Evolutionary conservation across 2,797 vertebrate genomes (phyloP).

Genomic region (Lutjanus argentimaculatus): DNA sequence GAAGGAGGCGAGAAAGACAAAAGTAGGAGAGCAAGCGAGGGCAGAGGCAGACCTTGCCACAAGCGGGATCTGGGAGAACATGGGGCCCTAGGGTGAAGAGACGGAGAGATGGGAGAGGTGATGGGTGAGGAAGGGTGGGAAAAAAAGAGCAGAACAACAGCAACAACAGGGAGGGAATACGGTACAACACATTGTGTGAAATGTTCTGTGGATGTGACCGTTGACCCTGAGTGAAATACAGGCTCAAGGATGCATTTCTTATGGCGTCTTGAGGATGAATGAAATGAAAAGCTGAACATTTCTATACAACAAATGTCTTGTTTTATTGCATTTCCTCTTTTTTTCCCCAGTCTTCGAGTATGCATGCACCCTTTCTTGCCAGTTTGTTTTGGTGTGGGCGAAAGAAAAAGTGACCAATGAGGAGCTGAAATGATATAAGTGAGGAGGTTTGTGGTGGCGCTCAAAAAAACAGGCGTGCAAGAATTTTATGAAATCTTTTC

Average conservation of each 20-base stretch:
- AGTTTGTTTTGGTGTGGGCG: background rate
- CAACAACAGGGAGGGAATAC: slow-evolving; percentile 16
- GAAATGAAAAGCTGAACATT: too few relatives aligned
- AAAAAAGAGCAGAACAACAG: slow-evolving; percentile 42
- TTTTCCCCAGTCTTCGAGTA: too few relatives aligned
- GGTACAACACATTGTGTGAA: slow-evolving; percentile 36
- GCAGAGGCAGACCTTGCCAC: slow-evolving; percentile 69
- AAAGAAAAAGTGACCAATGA: background rate
- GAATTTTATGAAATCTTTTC: background rate
- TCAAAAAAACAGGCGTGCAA: background rate
- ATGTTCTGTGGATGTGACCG: slow-evolving; percentile 56
- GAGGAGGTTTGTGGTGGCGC: background rate
- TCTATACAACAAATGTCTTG: too few relatives aligned
- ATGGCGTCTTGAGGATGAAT: background rate
- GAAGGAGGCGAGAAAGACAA: slow-evolving; percentile 52
- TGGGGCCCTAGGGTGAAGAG: slow-evolving; percentile 43
- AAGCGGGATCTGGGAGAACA: slow-evolving; percentile 61
- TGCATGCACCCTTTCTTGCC: background rate
- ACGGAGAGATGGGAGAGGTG: slow-evolving; percentile 45
- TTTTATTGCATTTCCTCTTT: too few relatives aligned
- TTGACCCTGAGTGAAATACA: slow-evolving; percentile 25
- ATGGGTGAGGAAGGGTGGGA: slow-evolving; percentile 37
- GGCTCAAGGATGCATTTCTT: slow-evolving; percentile 12
- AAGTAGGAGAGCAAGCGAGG: slow-evolving; percentile 52
- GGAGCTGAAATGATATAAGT: too few relatives aligned